Evolutionary conservation across 2,797 vertebrate genomes (phyloP), one percentile per base, ranked within the genome.

Genomic region (Leontocebus nigricollis): DNA sequence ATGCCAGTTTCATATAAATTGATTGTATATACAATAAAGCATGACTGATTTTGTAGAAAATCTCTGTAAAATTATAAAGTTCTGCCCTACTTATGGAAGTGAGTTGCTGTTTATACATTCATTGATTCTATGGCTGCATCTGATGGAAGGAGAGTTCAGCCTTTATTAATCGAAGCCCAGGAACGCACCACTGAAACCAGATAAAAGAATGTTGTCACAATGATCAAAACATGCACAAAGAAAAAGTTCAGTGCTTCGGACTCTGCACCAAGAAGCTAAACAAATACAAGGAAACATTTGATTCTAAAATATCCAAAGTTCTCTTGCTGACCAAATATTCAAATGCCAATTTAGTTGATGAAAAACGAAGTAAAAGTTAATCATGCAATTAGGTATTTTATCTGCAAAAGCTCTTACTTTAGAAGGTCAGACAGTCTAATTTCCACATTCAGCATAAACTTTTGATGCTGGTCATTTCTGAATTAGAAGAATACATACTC

Each of bases 41-140:
- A 39, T 14, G 13, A 59, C 33, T 88, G 48, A 84, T 92, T 87
- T 93, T 80, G 55, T 87, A 30, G 44, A 79, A 39, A 95, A 81
- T 86, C n/a, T 90, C 92, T 89, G 50, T 77, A 83, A 88, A 87
- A 88, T 59, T 93, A 75, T 80, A 64, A 85, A 88, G 91, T 79
- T 59, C 33, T 81, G 33, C 27, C 50, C 50, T n/a, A 48, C 46
- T 92, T 44, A 50, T 20, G 17, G 30, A 12, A 81, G 30, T 52
- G 80, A 84, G 36, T 96, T 93, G 88, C 44, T 41, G 52, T 92
- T 91, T 95, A 88, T 22, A 76, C 57, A 57, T 33, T 93, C 57
- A 57, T 36, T 93, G 85, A 81, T 64, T 97, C 70, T 75, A 75
- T 10, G 22, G 41, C 61, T 91, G 30, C 17, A 59, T 73, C 27